phyloP scores from a whole-genome alignment of 2,888 invertebrate species.

The Neoitamus cyanurus region DNA sequence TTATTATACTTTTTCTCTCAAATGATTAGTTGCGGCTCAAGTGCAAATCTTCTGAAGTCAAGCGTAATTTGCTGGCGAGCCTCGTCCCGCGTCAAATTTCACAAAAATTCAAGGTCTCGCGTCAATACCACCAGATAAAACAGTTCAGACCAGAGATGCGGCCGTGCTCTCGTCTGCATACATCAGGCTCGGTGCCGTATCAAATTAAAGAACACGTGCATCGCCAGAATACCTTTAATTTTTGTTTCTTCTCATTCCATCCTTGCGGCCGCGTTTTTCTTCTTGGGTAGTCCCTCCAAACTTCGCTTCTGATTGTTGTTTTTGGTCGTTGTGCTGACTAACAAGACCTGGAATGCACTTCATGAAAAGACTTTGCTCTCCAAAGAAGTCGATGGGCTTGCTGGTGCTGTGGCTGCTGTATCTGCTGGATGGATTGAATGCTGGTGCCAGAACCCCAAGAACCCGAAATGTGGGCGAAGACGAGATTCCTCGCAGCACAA shows the following conservation, averaged over 20 bases:
- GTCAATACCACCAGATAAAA: not conserved
- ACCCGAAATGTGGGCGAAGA: slow-evolving; percentile 26
- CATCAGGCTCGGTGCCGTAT: slow-evolving; percentile 14
- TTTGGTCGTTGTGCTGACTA: slow-evolving; percentile 26
- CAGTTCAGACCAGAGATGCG: not conserved
- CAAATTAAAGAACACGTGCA: slow-evolving; percentile 47
- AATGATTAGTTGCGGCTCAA: not conserved
- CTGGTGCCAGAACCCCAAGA: slow-evolving; percentile 11
- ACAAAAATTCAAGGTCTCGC: not conserved
- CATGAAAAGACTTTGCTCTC: slow-evolving; percentile 20
- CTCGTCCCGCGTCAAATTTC: not conserved
- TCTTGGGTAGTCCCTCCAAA: slow-evolving; percentile 35
- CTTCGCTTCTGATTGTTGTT: not conserved
- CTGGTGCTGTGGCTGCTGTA: not conserved
- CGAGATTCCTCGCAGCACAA: slow-evolving; percentile 17
- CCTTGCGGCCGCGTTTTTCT: slow-evolving; percentile 6
- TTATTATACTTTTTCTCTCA: not conserved
- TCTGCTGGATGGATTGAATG: slow-evolving; percentile 22
- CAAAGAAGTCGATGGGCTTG: not conserved
- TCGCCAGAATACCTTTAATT: slow-evolving; percentile 32
- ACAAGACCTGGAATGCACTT: slow-evolving; percentile 34
- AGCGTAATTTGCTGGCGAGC: not conserved
- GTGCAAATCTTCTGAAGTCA: not conserved
- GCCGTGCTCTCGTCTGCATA: not conserved
- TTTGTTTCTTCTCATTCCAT: slow-evolving; percentile 8